phyloP scores from a whole-genome alignment of 2,888 invertebrate species.

The Eilema griseolum region DNA sequence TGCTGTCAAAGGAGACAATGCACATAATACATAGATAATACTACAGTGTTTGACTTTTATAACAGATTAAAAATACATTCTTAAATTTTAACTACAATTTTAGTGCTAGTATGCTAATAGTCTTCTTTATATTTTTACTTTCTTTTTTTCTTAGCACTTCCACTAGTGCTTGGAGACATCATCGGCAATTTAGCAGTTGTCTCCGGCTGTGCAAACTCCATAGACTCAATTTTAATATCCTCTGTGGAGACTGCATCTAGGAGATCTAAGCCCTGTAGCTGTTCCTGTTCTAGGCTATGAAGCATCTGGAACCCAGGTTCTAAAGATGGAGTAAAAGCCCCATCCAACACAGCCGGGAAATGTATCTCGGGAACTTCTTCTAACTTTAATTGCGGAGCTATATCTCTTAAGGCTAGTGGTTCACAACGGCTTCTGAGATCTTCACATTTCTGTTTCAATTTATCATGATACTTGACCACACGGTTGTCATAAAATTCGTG shows the following conservation, averaged over 20 bases:
- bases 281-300: constrained; percentile 88
- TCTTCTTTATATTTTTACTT: constrained; percentile 56
- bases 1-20: too few species aligned
- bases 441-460: constrained; percentile 72
- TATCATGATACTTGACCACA: constrained; percentile 75
- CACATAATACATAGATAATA: too few species aligned
- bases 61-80: too few species aligned
- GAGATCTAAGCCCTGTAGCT: constrained; percentile 78
- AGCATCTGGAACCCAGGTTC: constrained; percentile 90
- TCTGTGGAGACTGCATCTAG: constrained; percentile 74
- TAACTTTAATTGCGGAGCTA: constrained; percentile 76
- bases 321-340: constrained; percentile 85
- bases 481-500: constrained; percentile 79
- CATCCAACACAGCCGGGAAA: constrained; percentile 83
- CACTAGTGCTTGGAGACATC: constrained; percentile 65
- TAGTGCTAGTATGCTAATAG: neutral
- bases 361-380: constrained; percentile 85
- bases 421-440: constrained; percentile 70
- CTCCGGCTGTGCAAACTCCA: constrained; percentile 78
- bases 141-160: constrained; percentile 76
- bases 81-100: too few species aligned
- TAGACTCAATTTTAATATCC: constrained; percentile 79
- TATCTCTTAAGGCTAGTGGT: constrained; percentile 69
- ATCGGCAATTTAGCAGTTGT: constrained; percentile 65
- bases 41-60: too few species aligned